Conservation (phyloP, 2,888 invertebrate species). For the Chrysolina oricalcia region DNA sequence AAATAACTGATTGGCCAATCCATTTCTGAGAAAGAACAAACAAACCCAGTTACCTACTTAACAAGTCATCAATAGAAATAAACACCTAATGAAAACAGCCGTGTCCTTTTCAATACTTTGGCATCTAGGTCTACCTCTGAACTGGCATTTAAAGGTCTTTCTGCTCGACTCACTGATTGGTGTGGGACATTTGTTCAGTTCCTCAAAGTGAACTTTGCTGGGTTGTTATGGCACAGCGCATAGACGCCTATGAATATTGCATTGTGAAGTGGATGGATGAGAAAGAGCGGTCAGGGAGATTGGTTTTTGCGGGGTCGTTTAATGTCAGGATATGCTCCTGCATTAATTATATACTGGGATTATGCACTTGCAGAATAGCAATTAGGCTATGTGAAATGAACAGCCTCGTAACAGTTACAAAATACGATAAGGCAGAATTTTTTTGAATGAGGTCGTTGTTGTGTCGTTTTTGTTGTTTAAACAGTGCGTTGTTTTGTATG, state of each 20-base stretch:
- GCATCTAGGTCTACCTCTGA: background rate
- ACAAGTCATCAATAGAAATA: background rate
- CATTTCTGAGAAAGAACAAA: no score
- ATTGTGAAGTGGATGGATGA: conserved; percentile 46
- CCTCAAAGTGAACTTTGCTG: background rate
- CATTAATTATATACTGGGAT: conserved; percentile 26
- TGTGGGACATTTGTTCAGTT: conserved; percentile 5
- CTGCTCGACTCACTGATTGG: background rate
- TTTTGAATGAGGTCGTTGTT: no score
- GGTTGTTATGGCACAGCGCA: background rate
- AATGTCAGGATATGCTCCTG: conserved; percentile 44
- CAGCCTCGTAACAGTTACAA: background rate
- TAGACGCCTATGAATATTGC: conserved; percentile 41
- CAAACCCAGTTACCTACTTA: background rate
- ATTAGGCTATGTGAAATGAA: background rate
- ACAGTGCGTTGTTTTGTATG: no score
- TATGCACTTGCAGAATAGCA: background rate
- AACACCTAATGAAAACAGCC: background rate
- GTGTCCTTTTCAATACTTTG: background rate
- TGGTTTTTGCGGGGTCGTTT: conserved; percentile 47
- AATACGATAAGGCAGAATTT: background rate
- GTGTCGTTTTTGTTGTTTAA: no score
- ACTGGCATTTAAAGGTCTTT: conserved; percentile 1
- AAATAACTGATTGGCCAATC: no score
- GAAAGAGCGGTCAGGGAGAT: conserved; percentile 47